Base-by-base conservation (phyloP, 1,140 invertebrate species). In the Hycleus phaleratus region DNA sequence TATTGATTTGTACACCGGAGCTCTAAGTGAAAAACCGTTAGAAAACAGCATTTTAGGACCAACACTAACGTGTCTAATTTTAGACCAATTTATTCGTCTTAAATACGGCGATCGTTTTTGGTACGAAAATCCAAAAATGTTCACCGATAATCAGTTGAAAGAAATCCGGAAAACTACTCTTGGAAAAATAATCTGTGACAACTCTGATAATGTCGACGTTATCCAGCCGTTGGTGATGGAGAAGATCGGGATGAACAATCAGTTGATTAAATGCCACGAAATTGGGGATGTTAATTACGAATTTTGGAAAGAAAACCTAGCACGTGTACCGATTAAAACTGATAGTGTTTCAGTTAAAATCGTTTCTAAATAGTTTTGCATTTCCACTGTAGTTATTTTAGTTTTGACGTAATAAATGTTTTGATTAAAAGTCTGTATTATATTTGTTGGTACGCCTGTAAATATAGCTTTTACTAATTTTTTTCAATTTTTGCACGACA, bases 181-280 rank as follows among this genome's bases (percentile, higher is more conserved):
- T 10, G 87, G 93, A 0, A 79, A 84, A 39, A 80, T 98, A 4
- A 86, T 98, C 42, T 99, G 96, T 69, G 86, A 92, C 57, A 97
- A 93, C 75, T 84, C 89, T 1, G 88, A 90, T 62, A 78, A 82
- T 3, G 77, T 95, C 2, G 77, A 80, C 12, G 72, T 78, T 11
- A 81, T 91, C 3, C 94, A 95, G 67, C 79, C 80, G 5, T 75
- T 84, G 62, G 88, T 93, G 0, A 94, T 97, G 85, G 74, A 80
- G 47, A 77, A 77, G 0, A 65, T 81, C 0, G 74, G 70, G 1
- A 45, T 70, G n/a, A 74, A 74, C 2, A 91, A 91, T 75, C 77
- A 78, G 0, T 75, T 84, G 6, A 73, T 85, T 7, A 74, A 80
- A 48, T 91, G 88, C 66, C 73, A 73, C 40, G 75, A 81, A 46